phyloP scores from a whole-genome alignment of 2,888 invertebrate genomes.

The Zygogramma bicolorata region DNA sequence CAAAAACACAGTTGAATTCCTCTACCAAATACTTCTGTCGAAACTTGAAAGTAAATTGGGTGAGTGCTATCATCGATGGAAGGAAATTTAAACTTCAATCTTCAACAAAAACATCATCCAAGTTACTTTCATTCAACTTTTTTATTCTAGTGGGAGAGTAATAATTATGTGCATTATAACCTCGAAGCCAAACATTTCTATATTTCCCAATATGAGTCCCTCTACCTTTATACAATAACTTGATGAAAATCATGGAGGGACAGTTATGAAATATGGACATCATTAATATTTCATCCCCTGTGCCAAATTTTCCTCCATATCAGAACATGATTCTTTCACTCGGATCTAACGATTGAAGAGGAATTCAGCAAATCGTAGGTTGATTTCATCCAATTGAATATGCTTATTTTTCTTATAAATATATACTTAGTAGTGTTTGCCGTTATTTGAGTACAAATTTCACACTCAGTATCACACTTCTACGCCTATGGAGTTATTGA shows the following conservation, averaged over 20 bases:
- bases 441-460: slow-evolving; percentile 34
- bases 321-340: neutral
- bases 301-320: slow-evolving; percentile 7
- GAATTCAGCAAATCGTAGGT: slow-evolving; percentile 36
- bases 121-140: neutral
- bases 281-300: too few species aligned
- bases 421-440: slow-evolving; percentile 39
- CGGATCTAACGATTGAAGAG: slow-evolving; percentile 12
- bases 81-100: neutral
- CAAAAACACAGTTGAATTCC: slow-evolving; percentile 7
- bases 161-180: too few species aligned
- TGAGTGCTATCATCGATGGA: too few species aligned
- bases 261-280: too few species aligned
- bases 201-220: too few species aligned
- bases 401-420: slow-evolving; percentile 40
- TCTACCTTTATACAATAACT: too few species aligned
- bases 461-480: slow-evolving; percentile 28
- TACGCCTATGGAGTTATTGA: slow-evolving; percentile 13
- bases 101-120: neutral
- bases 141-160: too few species aligned
- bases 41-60: neutral
- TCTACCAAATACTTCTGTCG: neutral
- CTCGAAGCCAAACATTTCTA: too few species aligned
- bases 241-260: too few species aligned
- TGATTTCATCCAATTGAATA: slow-evolving; percentile 32